Evolutionary conservation across 2,797 vertebrate genomes (phyloP).

Genomic region (Myripristis jacobus): DNA sequence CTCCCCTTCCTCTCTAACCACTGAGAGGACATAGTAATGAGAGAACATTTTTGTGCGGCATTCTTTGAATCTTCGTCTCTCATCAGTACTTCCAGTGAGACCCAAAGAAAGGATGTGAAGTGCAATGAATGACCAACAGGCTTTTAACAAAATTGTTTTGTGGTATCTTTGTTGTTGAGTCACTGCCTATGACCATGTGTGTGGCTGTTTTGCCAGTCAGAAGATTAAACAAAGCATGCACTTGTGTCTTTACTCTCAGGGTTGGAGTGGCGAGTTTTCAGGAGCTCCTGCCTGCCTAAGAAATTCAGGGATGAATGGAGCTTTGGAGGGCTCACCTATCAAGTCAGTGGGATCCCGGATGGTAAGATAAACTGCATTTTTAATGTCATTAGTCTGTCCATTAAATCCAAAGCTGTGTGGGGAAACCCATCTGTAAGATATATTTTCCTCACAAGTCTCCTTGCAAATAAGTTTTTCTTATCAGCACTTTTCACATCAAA

Average conservation of each 20-base stretch:
- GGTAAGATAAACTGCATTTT: conserved; percentile 77
- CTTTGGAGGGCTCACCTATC: conserved; percentile 91
- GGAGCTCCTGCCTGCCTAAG: conserved; percentile 92
- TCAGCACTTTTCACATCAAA: too few species aligned
- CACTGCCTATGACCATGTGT: conserved; percentile 19
- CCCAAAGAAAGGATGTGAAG: conserved; percentile 6
- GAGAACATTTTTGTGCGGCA: conserved; percentile 16
- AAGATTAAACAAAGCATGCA: conserved; percentile 23
- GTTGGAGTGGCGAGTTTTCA: conserved; percentile 83
- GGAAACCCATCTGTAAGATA: background rate
- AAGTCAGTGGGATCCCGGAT: conserved; percentile 88
- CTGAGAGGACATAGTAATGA: conserved; percentile 3
- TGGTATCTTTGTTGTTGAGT: conserved; percentile 12
- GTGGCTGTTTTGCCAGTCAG: conserved; percentile 18
- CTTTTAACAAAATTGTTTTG: conserved; percentile 24
- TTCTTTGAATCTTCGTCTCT: conserved; percentile 22
- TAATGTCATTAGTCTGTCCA: background rate
- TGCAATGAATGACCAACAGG: conserved; percentile 39
- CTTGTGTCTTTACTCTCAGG: conserved; percentile 57
- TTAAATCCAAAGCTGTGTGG: conserved; percentile 3
- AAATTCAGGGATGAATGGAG: conserved; percentile 89
- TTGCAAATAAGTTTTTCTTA: too few species aligned
- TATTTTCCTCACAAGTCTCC: too few species aligned
- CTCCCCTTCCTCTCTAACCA: conserved; percentile 9
- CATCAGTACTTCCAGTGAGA: conserved; percentile 28